Conservation (phyloP, 1,140 invertebrate species). For the Pseudomyrmex gracilis region DNA sequence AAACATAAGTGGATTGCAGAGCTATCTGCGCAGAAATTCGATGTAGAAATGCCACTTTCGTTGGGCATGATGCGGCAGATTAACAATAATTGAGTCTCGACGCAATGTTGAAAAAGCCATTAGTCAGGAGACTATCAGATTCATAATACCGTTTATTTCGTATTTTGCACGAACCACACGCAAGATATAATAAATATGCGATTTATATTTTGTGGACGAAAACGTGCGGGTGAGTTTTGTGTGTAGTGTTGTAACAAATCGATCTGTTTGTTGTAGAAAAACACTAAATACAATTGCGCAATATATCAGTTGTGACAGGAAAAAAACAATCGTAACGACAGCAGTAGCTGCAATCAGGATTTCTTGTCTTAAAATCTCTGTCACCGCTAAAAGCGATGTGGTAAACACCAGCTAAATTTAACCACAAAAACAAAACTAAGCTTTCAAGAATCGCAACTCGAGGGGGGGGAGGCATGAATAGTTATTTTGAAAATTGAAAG, state of each 20-base stretch:
- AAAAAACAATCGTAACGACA: background rate
- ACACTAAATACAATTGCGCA: background rate
- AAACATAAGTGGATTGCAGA: constrained; percentile 19
- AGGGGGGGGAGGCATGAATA: too few relatives aligned
- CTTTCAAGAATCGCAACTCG: too few relatives aligned
- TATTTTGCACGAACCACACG: too few relatives aligned
- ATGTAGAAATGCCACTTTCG: background rate
- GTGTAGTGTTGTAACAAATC: background rate
- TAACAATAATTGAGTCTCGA: constrained; percentile 4
- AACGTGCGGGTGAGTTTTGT: too few relatives aligned
- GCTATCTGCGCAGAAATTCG: constrained; percentile 14
- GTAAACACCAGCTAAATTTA: too few relatives aligned
- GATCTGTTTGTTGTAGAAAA: background rate
- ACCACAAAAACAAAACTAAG: too few relatives aligned
- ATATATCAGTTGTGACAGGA: background rate
- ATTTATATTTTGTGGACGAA: too few relatives aligned
- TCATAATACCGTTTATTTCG: background rate
- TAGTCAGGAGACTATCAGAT: background rate
- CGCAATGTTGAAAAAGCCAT: background rate
- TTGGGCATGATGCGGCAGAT: background rate
- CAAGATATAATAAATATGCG: background rate
- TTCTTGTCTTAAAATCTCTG: background rate
- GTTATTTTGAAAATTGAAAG: too few relatives aligned
- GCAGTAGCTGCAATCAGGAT: constrained; percentile 9
- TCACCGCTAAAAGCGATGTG: too few relatives aligned